Evolutionary conservation across 2,113 vertebrate species (phyloP), one percentile per base, ranked within the genome.

Genomic region (Corvus moneduloides): DNA sequence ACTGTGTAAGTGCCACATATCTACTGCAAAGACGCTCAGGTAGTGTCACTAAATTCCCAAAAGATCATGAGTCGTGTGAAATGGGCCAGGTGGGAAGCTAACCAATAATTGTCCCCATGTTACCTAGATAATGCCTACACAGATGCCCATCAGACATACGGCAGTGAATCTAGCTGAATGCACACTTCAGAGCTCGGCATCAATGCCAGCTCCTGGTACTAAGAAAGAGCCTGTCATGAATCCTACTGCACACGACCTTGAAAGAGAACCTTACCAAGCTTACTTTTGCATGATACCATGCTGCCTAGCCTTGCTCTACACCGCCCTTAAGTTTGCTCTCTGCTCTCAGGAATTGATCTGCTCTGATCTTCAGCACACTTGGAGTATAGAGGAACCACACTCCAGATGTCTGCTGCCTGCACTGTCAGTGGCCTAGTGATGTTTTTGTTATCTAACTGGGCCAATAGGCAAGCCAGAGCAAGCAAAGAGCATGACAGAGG

Each of bases 401-500:
- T 51, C 26, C 27, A 33, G 11, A 55, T 18, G 14, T 46, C 68
- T 76, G 27, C 21, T 59, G 67, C 51, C 37, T 59, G 32, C 39
- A 55, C 48, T 63, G 9, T 41, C 33, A 46, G 35, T 55, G n/a
- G 20, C 33, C 48, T 48, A 33, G 30, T 39, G 39, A 39, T 0
- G 2, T 39, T 89, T 89, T 79, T 64, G 16, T 68, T 61, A 32
- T 23, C 32, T 55, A 54, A 32, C 6, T 67, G 28, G 21, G 12
- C 24, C 76, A 37, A 15, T 10, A 13, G 13, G 11, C 41, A 72
- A 89, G 8, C 10, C 33, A 67, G 41, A 69, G 30, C 28, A 68
- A 80, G 26, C 0, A 2, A 72, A 52, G 27, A 67, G 32, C 7
- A 13, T 46, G 44, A 46, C 0, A 0, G 21, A 39, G 46, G 13